phyloP scores from a whole-genome alignment of 2,113 vertebrate species.

The Pheucticus melanocephalus region DNA sequence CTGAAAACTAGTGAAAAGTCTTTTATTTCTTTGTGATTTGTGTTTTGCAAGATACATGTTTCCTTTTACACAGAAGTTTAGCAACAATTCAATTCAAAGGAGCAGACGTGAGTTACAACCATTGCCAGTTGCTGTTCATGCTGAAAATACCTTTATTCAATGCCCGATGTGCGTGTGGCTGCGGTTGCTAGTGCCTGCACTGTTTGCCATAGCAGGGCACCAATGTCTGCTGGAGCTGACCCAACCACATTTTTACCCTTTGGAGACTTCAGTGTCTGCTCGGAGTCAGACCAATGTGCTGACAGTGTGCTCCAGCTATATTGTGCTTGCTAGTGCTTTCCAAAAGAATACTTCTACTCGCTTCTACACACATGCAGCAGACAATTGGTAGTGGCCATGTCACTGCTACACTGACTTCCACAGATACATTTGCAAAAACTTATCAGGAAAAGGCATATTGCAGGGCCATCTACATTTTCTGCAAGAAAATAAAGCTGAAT shows the following conservation, averaged over 20 bases:
- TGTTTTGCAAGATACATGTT: background rate
- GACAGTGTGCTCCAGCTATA: background rate
- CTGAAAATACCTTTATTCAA: background rate
- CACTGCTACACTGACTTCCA: background rate
- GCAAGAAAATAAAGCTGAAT: background rate
- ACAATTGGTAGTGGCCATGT: background rate
- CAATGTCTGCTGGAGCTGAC: background rate
- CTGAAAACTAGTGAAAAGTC: background rate
- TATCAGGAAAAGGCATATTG: background rate
- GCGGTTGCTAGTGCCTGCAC: background rate
- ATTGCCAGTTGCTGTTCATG: background rate
- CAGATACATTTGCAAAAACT: background rate
- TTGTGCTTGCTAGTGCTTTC: background rate
- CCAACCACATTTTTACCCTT: background rate
- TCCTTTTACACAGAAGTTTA: background rate
- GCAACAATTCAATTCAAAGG: background rate
- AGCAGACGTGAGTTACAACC: background rate
- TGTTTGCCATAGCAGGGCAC: background rate
- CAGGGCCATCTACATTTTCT: background rate
- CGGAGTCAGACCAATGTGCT: background rate
- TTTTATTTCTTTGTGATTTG: background rate
- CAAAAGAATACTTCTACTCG: background rate
- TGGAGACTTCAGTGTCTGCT: background rate
- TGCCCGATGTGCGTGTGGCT: background rate
- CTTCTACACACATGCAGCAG: background rate